Conservation (phyloP, 2,113 vertebrate species). For the Thunnus thynnus region DNA sequence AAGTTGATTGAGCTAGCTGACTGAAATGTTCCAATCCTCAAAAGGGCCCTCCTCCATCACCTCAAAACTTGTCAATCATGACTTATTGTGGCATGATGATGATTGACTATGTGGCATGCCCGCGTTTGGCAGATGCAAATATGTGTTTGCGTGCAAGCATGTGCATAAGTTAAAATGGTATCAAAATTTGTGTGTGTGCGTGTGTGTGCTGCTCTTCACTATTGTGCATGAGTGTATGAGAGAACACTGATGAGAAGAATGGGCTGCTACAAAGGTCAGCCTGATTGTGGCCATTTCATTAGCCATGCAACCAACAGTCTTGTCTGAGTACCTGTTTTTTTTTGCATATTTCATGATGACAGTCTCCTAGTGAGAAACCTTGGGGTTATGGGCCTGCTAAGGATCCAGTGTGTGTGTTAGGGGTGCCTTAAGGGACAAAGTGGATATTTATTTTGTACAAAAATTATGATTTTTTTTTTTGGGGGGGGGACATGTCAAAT, state of each 20-base stretch:
- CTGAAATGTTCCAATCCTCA: background rate
- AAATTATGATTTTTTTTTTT: too few species aligned
- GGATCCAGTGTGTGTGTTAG: too few species aligned
- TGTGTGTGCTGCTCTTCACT: background rate
- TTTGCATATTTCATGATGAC: slow-evolving; percentile 5
- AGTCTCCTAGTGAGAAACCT: too few species aligned
- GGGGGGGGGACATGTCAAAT: too few species aligned
- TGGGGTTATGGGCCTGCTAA: too few species aligned
- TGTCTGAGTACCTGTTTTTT: background rate
- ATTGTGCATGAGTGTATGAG: background rate
- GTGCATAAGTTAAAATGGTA: background rate
- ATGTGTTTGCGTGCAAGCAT: background rate
- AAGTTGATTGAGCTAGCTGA: background rate
- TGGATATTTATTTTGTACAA: too few species aligned
- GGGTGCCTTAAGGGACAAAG: too few species aligned
- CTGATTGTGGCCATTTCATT: slow-evolving; percentile 20
- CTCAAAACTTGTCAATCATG: background rate
- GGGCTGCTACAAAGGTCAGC: slow-evolving; percentile 15
- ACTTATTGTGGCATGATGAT: background rate
- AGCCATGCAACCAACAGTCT: background rate
- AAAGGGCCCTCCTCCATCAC: background rate
- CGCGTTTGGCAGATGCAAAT: background rate
- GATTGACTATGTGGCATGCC: background rate
- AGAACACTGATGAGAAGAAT: slow-evolving; percentile 4
- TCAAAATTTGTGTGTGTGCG: background rate